Evolutionary conservation across 1,140 invertebrate genomes (phyloP).

Genomic region (Phymorhynchus buccinoides): DNA sequence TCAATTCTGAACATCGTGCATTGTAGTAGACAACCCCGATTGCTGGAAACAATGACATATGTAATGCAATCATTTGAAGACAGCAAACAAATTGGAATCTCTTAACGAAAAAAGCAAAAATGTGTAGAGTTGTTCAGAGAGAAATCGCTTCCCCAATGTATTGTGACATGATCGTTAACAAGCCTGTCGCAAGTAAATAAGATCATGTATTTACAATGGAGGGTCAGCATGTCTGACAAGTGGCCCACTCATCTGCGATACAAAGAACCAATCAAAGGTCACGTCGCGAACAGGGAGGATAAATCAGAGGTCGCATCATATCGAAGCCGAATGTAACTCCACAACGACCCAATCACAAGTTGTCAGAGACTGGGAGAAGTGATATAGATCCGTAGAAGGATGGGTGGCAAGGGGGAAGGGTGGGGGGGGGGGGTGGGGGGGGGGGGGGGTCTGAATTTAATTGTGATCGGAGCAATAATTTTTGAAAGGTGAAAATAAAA

Average conservation of each 20-base stretch:
- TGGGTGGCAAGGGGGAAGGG: not conserved
- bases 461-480: too few relatives aligned
- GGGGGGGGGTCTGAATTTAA: not conserved
- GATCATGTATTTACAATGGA: not conserved
- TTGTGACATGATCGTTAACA: not conserved
- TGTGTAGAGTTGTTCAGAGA: not conserved
- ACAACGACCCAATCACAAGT: slow-evolving; percentile 10
- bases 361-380: too few relatives aligned
- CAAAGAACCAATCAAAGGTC: slow-evolving; percentile 27
- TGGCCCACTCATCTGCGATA: slow-evolving; percentile 1
- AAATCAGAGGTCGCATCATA: slow-evolving; percentile 17
- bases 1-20: too few relatives aligned
- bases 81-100: slow-evolving; percentile 18
- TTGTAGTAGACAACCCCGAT: too few relatives aligned
- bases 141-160: not conserved
- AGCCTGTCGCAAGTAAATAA: not conserved
- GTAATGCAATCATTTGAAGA: not conserved
- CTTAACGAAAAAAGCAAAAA: too few relatives aligned
- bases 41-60: slow-evolving; percentile 2
- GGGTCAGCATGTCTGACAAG: slow-evolving; percentile 28
- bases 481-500: too few relatives aligned
- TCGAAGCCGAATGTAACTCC: slow-evolving; percentile 1
- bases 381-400: not conserved
- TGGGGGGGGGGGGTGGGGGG: not conserved
- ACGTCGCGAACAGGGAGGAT: not conserved